Conservation (phyloP, 2,797 vertebrate genomes). For the Sebastes itinus region DNA sequence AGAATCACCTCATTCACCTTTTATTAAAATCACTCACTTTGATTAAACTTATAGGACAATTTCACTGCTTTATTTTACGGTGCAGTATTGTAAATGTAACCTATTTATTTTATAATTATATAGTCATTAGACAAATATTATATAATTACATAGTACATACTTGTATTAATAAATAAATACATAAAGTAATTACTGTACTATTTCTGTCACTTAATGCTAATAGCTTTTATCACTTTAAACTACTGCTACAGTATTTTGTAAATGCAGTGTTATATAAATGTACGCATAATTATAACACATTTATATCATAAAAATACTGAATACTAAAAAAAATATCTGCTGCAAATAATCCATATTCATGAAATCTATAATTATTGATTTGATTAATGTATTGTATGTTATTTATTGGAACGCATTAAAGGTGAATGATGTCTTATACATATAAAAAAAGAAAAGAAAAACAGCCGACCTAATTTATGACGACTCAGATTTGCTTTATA, state of each 20-base stretch:
- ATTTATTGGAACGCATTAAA: background rate
- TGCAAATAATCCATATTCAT: background rate
- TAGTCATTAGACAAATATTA: background rate
- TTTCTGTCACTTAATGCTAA: too few relatives aligned
- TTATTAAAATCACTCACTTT: too few relatives aligned
- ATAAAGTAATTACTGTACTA: too few relatives aligned
- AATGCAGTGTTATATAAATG: background rate
- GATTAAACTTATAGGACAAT: too few relatives aligned
- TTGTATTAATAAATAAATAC: background rate
- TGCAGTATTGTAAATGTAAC: background rate
- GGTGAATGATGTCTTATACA: background rate
- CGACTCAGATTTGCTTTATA: background rate
- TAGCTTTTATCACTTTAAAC: background rate
- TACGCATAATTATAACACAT: background rate
- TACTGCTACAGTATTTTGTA: background rate
- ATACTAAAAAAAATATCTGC: background rate
- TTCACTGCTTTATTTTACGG: background rate
- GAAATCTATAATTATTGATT: background rate
- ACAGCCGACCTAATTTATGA: fast-evolving
- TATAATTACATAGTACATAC: background rate
- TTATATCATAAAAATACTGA: background rate
- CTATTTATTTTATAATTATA: background rate
- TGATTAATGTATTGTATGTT: background rate
- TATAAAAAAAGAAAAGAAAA: too few relatives aligned
- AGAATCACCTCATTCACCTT: background rate